These are phyloP conservation scores for Clivina fossor DNA, from an alignment of 2,888 invertebrate genomes.

Conservation along the genomic window DNA sequence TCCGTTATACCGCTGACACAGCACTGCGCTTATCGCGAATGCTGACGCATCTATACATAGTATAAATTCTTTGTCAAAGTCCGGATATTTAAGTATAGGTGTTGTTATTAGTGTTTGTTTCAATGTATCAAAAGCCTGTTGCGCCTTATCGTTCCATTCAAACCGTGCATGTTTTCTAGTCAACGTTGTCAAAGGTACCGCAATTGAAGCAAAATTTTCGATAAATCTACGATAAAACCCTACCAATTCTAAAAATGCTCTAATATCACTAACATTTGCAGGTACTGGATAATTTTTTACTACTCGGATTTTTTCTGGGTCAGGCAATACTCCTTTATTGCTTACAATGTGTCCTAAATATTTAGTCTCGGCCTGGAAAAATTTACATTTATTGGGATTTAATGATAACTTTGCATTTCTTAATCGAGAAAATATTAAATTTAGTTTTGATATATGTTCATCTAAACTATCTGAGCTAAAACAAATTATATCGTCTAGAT, in stretches of 20 bases:
- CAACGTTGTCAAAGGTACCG: slow-evolving; percentile 22
- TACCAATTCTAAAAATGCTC: slow-evolving; percentile 39
- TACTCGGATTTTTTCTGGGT: slow-evolving; percentile 31
- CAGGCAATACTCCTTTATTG: slow-evolving; percentile 32
- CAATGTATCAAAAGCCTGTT: slow-evolving; percentile 32
- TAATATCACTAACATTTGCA: slow-evolving; percentile 27
- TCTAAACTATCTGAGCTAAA: slow-evolving; percentile 27
- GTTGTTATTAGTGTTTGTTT: slow-evolving; percentile 26
- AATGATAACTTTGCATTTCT: slow-evolving; percentile 35
- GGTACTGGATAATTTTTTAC: slow-evolving; percentile 29
- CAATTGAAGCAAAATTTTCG: slow-evolving; percentile 19
- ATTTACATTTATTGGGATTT: slow-evolving; percentile 39
- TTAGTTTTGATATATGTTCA: slow-evolving; percentile 36
- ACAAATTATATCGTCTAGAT: slow-evolving; percentile 38
- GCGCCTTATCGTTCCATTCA: slow-evolving; percentile 9
- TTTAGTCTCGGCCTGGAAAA: slow-evolving; percentile 31
- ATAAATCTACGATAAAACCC: slow-evolving; percentile 34
- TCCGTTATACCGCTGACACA: slow-evolving; percentile 39
- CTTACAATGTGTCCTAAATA: slow-evolving; percentile 36
- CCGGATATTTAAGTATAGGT: slow-evolving; percentile 39
- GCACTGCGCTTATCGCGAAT: slow-evolving; percentile 39
- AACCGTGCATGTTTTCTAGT: slow-evolving; percentile 33
- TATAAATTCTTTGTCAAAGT: slow-evolving; percentile 35
- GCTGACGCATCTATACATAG: slow-evolving; percentile 35
- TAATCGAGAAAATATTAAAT: slow-evolving; percentile 34